A percentile compares a stretch with the other conserved stretches of the same genome.
These are phyloP conservation scores for Silurus lanzhouensis DNA, from an alignment of 2,797 vertebrate species.

Conservation along the genomic window DNA sequence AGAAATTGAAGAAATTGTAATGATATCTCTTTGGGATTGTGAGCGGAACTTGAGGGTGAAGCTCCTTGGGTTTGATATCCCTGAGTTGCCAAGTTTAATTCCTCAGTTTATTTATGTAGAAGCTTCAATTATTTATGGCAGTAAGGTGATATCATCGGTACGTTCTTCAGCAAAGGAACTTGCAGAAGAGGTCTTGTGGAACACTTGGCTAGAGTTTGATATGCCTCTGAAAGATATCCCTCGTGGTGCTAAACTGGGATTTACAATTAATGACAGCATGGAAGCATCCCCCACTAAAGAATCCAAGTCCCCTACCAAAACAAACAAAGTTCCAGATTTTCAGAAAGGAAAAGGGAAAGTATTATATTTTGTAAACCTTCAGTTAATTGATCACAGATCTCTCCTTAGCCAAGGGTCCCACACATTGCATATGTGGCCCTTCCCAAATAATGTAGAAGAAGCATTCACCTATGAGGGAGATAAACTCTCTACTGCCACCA, in stretches of 20 bases:
- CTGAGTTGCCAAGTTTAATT: constrained; percentile 67
- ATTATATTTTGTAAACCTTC: constrained; percentile 79
- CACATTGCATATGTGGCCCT: constrained; percentile 79
- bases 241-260: constrained; percentile 73
- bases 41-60: constrained; percentile 76
- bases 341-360: constrained; percentile 69
- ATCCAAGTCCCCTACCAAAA: constrained; percentile 29
- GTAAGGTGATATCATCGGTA: constrained; percentile 70
- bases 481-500: constrained; percentile 76
- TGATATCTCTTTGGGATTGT: constrained; percentile 82
- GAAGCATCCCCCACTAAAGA: constrained; percentile 62
- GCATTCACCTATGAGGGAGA: constrained; percentile 75
- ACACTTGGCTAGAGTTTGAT: constrained; percentile 78
- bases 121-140: constrained; percentile 73
- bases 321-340: constrained; percentile 56
- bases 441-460: constrained; percentile 67
- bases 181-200: constrained; percentile 79
- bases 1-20: constrained; percentile 73
- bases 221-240: constrained; percentile 74
- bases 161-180: constrained; percentile 67
- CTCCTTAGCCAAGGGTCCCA: constrained; percentile 74
- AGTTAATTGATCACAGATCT: constrained; percentile 80
- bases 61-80: constrained; percentile 77
- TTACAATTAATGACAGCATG: constrained; percentile 67
- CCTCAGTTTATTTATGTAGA: constrained; percentile 71